Conservation (phyloP, 2,113 vertebrate species). For the Malurus alboscapulatus region DNA sequence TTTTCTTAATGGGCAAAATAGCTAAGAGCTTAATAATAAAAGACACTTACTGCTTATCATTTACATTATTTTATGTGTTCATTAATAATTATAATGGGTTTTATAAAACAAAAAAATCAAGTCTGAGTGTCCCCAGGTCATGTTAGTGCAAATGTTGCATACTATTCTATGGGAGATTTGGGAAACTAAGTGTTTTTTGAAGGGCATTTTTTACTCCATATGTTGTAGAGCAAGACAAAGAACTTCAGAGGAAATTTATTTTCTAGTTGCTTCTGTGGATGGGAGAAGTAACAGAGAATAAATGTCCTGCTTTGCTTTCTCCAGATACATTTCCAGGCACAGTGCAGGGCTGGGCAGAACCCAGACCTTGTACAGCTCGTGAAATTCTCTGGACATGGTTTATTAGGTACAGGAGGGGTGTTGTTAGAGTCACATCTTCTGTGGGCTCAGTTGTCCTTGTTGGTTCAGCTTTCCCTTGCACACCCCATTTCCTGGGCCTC, state of each 20-base stretch:
- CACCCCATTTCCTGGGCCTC: neutral
- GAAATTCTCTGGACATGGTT: neutral
- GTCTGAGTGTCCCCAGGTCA: conserved; percentile 31
- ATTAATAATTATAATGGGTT: conserved; percentile 57
- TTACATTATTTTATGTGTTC: conserved; percentile 11
- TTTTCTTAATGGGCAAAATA: conserved; percentile 55
- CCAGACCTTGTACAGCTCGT: neutral
- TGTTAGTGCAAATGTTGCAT: conserved; percentile 7
- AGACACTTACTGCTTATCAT: conserved; percentile 23
- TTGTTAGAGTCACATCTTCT: neutral
- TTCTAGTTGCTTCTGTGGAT: neutral
- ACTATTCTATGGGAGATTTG: neutral
- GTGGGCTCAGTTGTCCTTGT: neutral
- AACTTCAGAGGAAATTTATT: neutral
- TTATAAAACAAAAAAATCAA: conserved; percentile 58
- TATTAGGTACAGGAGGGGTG: neutral
- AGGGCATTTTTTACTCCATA: neutral
- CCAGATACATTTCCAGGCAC: neutral
- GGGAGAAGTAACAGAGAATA: neutral
- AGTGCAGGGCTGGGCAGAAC: neutral
- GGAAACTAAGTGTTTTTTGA: neutral
- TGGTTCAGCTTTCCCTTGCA: neutral
- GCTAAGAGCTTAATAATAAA: conserved; percentile 31
- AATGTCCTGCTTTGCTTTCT: neutral
- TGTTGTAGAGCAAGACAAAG: neutral